Percentiles rank a stretch among this genome's conserved stretches.
Evolutionary conservation across 2,113 vertebrate species (phyloP).

Genomic region (Chloroceryle aenea): DNA sequence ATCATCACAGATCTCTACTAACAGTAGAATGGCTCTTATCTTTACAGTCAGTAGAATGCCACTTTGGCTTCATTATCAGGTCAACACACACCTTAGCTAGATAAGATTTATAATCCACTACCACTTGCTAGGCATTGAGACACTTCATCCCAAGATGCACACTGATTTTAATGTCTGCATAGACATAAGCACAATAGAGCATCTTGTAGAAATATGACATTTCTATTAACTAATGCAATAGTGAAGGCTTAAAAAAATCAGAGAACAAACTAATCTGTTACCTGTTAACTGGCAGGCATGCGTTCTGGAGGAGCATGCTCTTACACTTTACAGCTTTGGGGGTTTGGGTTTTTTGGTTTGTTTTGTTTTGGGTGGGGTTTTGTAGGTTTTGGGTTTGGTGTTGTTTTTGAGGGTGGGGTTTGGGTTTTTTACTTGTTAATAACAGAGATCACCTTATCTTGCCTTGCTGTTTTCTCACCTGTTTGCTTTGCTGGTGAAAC

Average conservation of each 20-base stretch:
- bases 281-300: background rate
- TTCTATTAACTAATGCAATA: background rate
- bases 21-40: background rate
- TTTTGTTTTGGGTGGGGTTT: background rate
- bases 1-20: background rate
- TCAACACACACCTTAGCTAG: background rate
- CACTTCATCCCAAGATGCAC: background rate
- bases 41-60: background rate
- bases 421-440: background rate
- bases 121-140: background rate
- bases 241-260: background rate
- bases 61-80: background rate
- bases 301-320: background rate
- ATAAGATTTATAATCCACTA: background rate
- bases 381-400: background rate
- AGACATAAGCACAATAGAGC: background rate
- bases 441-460: background rate
- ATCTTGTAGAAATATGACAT: background rate
- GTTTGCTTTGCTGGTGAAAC: background rate
- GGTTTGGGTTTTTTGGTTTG: background rate
- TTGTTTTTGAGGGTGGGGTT: background rate
- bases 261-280: background rate
- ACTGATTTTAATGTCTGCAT: background rate
- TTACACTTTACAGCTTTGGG: background rate
- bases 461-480: background rate